phyloP scores from a whole-genome alignment of 2,113 vertebrate species.

The Pollachius pollachius region DNA sequence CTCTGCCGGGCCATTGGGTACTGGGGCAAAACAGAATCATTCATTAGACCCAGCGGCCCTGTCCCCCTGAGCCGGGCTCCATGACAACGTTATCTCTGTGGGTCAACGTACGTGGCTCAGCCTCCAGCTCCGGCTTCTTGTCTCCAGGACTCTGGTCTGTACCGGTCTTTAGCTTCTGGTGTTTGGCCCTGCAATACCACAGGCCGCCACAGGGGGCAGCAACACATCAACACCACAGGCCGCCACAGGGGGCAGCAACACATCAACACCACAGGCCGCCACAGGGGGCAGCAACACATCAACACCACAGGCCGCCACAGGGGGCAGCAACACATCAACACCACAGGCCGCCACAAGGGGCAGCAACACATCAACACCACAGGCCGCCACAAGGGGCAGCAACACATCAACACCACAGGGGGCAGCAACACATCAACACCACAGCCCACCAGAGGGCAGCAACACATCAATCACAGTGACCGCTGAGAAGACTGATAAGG shows the following conservation, averaged over 20 bases:
- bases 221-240: neutral
- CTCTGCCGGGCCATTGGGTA: constrained; percentile 84
- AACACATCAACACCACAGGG: no score
- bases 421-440: no score
- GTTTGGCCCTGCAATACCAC: constrained; percentile 77
- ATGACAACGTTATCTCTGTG: neutral
- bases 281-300: no score
- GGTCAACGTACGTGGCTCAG: constrained; percentile 65
- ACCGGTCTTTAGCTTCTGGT: constrained; percentile 88
- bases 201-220: constrained; percentile 36
- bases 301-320: no score
- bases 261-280: no score
- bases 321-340: no score
- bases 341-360: no score
- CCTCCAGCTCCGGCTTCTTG: constrained; percentile 79
- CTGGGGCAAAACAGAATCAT: constrained; percentile 55
- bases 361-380: no score
- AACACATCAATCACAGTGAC: neutral
- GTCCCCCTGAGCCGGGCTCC: no score
- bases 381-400: no score
- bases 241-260: no score
- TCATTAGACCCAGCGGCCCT: neutral
- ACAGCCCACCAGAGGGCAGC: constrained; percentile 31
- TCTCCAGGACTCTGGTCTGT: constrained; percentile 81
- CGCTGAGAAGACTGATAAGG: no score